Percentiles rank a stretch among this genome's conserved stretches.
phyloP scores from a whole-genome alignment of 1,140 invertebrate species.

The Leptopilina clavipes region DNA sequence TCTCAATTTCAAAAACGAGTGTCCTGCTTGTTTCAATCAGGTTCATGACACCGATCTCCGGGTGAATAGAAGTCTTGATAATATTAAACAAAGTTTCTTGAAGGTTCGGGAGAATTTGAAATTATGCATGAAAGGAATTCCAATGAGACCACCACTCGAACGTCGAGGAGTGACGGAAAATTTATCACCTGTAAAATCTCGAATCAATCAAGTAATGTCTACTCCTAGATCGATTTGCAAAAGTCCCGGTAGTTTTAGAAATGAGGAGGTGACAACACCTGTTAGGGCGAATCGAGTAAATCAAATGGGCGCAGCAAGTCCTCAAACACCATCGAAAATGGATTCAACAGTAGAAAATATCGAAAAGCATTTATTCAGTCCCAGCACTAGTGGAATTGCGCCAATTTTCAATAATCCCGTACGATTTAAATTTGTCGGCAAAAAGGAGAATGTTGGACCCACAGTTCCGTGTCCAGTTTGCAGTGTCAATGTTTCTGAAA shows the following conservation, averaged over 20 bases:
- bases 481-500: constrained; percentile 69
- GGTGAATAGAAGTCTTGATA: constrained; percentile 74
- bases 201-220: constrained; percentile 1
- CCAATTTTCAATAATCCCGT: constrained; percentile 65
- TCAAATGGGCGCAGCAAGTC: background rate
- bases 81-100: constrained; percentile 65
- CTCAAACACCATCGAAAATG: constrained; percentile 35
- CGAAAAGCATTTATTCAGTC: constrained; percentile 51
- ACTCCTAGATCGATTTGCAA: background rate
- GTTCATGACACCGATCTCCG: constrained; percentile 74
- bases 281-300: constrained; percentile 46
- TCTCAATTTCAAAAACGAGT: constrained; percentile 75
- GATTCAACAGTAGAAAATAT: background rate
- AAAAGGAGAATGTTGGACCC: constrained; percentile 43
- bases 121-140: constrained; percentile 46
- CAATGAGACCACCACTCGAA: background rate
- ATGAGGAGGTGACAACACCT: constrained; percentile 26
- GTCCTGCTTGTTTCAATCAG: constrained; percentile 75
- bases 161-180: background rate
- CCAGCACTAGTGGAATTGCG: constrained; percentile 62
- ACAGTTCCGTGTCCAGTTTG: constrained; percentile 77
- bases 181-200: constrained; percentile 22
- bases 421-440: constrained; percentile 26
- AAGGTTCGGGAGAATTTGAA: constrained; percentile 66
- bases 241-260: background rate